A percentile compares a stretch with the other conserved stretches of the same genome.
Conservation (phyloP, 2,888 invertebrate genomes). For the Orchesellides sinensis region DNA sequence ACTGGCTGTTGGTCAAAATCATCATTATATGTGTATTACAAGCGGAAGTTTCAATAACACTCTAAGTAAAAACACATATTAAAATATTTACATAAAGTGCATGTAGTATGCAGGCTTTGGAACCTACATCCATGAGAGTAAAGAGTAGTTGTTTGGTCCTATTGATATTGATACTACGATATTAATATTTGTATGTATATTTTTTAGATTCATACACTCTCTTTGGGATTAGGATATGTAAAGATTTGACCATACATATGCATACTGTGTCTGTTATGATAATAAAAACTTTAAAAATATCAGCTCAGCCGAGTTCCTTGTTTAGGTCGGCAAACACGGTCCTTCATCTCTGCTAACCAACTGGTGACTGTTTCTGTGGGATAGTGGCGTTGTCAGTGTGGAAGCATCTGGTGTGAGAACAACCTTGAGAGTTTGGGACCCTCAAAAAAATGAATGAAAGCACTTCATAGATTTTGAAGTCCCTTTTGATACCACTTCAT, state of each 20-base stretch:
- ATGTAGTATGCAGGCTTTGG: too few species aligned
- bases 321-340: conserved; percentile 38
- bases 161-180: too few species aligned
- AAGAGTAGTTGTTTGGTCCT: too few species aligned
- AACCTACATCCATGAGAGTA: too few species aligned
- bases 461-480: conserved; percentile 51
- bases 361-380: conserved; percentile 20
- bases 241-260: not conserved
- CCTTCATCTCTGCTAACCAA: conserved; percentile 52
- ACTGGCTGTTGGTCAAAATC: not conserved
- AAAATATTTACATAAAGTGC: too few species aligned
- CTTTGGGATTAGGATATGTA: not conserved
- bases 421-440: conserved; percentile 48
- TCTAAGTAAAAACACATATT: too few species aligned
- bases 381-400: conserved; percentile 31
- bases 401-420: conserved; percentile 50
- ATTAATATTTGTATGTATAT: too few species aligned
- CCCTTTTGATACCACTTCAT: conserved; percentile 8
- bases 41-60: too few species aligned
- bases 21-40: not conserved
- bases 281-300: conserved; percentile 1
- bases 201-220: too few species aligned
- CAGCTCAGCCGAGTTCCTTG: conserved; percentile 31
- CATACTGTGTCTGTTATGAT: not conserved
- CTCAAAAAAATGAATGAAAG: conserved; percentile 60